phyloP scores from a whole-genome alignment of 1,140 invertebrate species.

The Holotrichia oblita region DNA sequence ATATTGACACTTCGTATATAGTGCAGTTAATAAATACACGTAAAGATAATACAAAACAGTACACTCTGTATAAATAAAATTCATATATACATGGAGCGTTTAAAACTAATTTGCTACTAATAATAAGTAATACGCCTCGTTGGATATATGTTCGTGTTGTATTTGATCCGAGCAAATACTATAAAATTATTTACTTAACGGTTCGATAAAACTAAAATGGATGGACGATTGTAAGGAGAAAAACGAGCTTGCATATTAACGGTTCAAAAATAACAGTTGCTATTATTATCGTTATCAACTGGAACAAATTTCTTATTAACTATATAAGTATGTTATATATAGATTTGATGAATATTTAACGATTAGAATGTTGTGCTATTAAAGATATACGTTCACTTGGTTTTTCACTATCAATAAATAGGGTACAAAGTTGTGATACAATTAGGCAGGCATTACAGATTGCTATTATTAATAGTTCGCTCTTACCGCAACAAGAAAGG shows the following conservation, averaged over 20 bases:
- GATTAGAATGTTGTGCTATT: neutral
- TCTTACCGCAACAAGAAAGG: neutral
- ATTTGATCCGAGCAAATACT: neutral
- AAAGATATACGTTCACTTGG: neutral
- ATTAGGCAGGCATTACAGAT: neutral
- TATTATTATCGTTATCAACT: neutral
- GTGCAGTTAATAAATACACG: neutral
- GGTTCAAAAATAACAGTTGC: neutral
- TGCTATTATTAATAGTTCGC: neutral
- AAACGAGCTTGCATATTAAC: neutral
- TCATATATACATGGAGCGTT: neutral
- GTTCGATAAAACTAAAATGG: neutral
- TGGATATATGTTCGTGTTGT: too few relatives aligned
- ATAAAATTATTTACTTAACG: neutral
- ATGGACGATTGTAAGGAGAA: neutral
- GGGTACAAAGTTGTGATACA: neutral
- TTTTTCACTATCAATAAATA: neutral
- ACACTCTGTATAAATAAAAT: neutral
- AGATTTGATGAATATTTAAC: neutral
- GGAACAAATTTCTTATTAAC: neutral
- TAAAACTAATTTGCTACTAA: too few relatives aligned
- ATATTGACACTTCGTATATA: neutral
- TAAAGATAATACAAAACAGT: neutral
- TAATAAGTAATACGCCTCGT: too few relatives aligned
- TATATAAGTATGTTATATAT: too few relatives aligned